These are phyloP conservation scores for Boulengeromyrus knoepffleri DNA, from an alignment of 2,113 vertebrate genomes.

Conservation along the genomic window DNA sequence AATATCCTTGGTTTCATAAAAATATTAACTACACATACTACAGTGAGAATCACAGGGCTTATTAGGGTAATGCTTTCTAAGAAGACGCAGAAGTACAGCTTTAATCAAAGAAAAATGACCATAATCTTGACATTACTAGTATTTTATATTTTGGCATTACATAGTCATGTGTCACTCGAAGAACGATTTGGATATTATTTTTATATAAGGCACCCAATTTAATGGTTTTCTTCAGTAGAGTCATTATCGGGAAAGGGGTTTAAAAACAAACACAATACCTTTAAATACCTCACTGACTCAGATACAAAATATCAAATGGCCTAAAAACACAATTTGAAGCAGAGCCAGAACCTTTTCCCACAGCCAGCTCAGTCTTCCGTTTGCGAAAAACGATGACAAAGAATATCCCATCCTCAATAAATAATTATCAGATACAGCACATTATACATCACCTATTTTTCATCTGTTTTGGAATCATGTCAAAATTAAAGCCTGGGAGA, in stretches of 20 bases:
- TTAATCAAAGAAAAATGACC: not conserved
- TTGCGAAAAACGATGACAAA: not conserved
- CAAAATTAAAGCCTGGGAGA: conserved; percentile 29
- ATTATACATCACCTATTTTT: not conserved
- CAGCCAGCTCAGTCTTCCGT: not conserved
- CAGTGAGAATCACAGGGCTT: not conserved
- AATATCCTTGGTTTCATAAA: not conserved
- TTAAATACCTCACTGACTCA: conserved; percentile 20
- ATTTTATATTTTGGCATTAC: not conserved
- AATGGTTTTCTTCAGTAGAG: not conserved
- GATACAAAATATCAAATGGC: not conserved
- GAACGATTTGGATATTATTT: not conserved
- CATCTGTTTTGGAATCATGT: not conserved
- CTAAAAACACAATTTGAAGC: not conserved
- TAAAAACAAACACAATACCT: conserved; percentile 20
- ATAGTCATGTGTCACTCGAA: not conserved
- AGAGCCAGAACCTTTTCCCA: conserved; percentile 9
- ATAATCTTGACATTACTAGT: not conserved
- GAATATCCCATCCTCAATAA: not conserved
- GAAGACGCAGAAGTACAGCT: not conserved
- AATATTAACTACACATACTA: not conserved
- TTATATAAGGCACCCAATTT: not conserved
- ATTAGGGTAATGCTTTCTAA: not conserved
- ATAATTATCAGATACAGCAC: not conserved
- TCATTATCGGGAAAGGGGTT: conserved; percentile 15